A percentile compares a stretch with the other conserved stretches of the same genome.
Evolutionary conservation across 64 coral and sea anemone genomes (phyloP).

Genomic region (Dendrophyllia cribrosa): DNA sequence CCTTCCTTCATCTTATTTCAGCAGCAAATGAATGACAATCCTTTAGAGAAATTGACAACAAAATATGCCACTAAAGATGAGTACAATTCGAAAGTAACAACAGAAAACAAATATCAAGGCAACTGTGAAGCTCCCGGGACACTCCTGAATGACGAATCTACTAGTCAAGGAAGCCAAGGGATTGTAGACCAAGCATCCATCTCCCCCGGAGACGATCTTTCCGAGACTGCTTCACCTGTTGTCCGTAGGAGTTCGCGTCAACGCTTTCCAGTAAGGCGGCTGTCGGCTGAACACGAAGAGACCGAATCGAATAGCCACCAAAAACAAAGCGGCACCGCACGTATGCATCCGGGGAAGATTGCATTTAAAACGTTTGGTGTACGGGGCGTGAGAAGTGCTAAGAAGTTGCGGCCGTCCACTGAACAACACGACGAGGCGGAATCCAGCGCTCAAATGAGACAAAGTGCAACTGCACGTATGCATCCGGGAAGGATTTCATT

Average conservation of each 20-base stretch:
- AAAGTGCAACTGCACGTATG: neutral
- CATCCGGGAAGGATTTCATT: neutral
- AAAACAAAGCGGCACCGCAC: no score
- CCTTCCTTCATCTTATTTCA: neutral
- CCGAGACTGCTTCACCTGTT: neutral
- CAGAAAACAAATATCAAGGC: no score
- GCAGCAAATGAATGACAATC: neutral
- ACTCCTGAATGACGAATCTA: neutral
- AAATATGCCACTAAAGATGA: neutral
- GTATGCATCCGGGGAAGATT: no score
- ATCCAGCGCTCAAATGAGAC: neutral
- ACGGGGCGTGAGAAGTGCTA: no score
- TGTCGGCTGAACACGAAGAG: neutral
- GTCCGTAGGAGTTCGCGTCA: neutral
- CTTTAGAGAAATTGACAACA: neutral
- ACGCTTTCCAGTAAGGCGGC: neutral
- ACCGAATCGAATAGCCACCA: no score
- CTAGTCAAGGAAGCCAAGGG: neutral
- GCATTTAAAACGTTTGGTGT: no score
- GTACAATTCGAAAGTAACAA: no score
- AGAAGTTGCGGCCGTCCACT: neutral
- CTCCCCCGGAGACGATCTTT: no score
- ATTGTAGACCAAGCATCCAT: neutral
- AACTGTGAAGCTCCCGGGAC: neutral
- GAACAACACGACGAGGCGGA: neutral